Evolutionary conservation across 2,888 invertebrate genomes (phyloP).

Genomic region (Amphipyra tragopoginis): DNA sequence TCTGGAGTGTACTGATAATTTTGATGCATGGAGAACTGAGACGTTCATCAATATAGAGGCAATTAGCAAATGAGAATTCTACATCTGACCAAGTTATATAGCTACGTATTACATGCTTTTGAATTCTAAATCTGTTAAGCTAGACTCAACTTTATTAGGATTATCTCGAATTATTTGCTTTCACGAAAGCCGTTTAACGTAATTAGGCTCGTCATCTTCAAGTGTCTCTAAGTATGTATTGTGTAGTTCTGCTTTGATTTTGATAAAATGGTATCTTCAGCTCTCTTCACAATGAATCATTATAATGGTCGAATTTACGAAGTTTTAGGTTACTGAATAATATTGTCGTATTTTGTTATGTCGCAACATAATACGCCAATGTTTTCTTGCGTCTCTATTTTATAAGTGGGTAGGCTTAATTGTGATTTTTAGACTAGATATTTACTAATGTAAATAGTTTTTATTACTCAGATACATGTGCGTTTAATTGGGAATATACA

Average conservation of each 20-base stretch:
- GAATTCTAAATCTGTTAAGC: slow-evolving; percentile 1
- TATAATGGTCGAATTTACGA: slow-evolving; percentile 36
- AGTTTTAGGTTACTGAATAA: slow-evolving; percentile 54
- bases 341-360: slow-evolving; percentile 72
- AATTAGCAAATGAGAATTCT: slow-evolving; percentile 23
- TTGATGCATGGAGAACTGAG: slow-evolving; percentile 6
- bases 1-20: slow-evolving; percentile 7
- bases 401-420: slow-evolving; percentile 33
- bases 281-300: slow-evolving; percentile 27
- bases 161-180: slow-evolving; percentile 21
- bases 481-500: slow-evolving; percentile 10
- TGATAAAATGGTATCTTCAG: slow-evolving; percentile 43
- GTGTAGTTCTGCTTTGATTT: slow-evolving; percentile 17
- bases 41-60: slow-evolving; percentile 2
- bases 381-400: slow-evolving; percentile 56
- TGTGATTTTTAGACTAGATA: slow-evolving; percentile 51
- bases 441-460: slow-evolving; percentile 20
- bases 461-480: slow-evolving; percentile 12
- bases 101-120: background rate
- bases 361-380: slow-evolving; percentile 71
- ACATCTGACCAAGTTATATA: background rate
- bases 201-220: no score
- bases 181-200: background rate
- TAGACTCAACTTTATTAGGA: background rate
- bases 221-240: background rate